A percentile compares a stretch with the other conserved stretches of the same genome.
These are phyloP conservation scores for Speoplatyrhinus poulsoni DNA, from an alignment of 2,113 vertebrate genomes.

Conservation along the genomic window DNA sequence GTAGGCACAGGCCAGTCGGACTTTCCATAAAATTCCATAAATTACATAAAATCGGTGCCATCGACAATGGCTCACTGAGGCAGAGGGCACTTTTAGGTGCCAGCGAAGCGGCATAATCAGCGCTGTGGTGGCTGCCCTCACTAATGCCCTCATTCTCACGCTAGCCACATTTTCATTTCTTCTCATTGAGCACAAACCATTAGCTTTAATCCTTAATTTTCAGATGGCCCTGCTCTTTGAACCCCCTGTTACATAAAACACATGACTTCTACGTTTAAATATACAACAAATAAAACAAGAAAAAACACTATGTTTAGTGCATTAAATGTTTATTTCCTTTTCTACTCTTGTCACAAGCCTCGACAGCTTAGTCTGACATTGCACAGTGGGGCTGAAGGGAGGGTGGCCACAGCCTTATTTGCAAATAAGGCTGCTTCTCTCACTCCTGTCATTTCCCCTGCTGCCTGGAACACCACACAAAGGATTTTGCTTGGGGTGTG, in stretches of 20 bases:
- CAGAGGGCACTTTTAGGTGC: slow-evolving; percentile 31
- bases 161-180: slow-evolving; percentile 25
- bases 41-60: slow-evolving; percentile 45
- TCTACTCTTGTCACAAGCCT: neutral
- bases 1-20: slow-evolving; percentile 39
- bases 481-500: slow-evolving; percentile 42
- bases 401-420: slow-evolving; percentile 26
- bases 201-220: slow-evolving; percentile 51
- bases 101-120: slow-evolving; percentile 39
- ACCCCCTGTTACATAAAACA: slow-evolving; percentile 40
- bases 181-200: slow-evolving; percentile 27
- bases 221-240: slow-evolving; percentile 32
- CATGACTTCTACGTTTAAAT: slow-evolving; percentile 27
- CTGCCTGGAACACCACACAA: slow-evolving; percentile 53
- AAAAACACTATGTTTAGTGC: slow-evolving; percentile 2
- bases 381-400: slow-evolving; percentile 7
- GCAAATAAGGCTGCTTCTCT: slow-evolving; percentile 32
- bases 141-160: slow-evolving; percentile 49
- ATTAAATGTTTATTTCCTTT: slow-evolving; percentile 10
- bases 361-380: slow-evolving; percentile 38
- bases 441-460: slow-evolving; percentile 27
- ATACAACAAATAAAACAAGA: slow-evolving; percentile 6
- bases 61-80: slow-evolving; percentile 23
- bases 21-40: neutral
- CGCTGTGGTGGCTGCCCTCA: slow-evolving; percentile 20